Conservation (phyloP, 2,888 invertebrate species). For the Anoplius nigerrimus region DNA sequence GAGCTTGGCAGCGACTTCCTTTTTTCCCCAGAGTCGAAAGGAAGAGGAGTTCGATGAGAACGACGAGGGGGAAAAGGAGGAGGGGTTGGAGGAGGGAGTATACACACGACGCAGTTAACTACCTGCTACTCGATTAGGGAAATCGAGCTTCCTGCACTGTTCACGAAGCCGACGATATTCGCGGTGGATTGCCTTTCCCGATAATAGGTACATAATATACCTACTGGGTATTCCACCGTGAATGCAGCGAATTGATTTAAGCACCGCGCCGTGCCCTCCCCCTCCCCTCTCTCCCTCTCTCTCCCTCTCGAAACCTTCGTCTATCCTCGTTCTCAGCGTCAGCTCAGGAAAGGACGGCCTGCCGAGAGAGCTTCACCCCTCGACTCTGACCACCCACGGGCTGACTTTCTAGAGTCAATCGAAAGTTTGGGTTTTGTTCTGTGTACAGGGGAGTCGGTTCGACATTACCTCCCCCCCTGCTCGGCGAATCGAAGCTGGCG, state of each 20-base stretch:
- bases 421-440: conserved; percentile 48
- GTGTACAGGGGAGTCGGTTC: too few relatives aligned
- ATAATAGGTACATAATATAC: conserved; percentile 60
- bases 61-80: neutral
- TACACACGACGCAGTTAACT: conserved; percentile 39
- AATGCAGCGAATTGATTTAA: conserved; percentile 60
- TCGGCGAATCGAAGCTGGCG: too few relatives aligned
- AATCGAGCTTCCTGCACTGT: conserved; percentile 48
- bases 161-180: conserved; percentile 51
- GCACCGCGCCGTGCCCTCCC: conserved; percentile 17
- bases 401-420: conserved; percentile 54
- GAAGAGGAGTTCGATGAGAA: too few relatives aligned
- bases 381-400: conserved; percentile 39
- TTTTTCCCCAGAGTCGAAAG: neutral
- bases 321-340: conserved; percentile 7
- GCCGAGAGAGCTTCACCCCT: conserved; percentile 43
- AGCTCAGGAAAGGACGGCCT: conserved; percentile 12
- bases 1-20: too few relatives aligned
- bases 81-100: neutral
- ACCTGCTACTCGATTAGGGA: conserved; percentile 53
- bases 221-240: conserved; percentile 55
- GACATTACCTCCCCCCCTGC: too few relatives aligned
- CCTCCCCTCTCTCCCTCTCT: conserved; percentile 27
- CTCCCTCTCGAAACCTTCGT: neutral
- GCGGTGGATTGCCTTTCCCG: conserved; percentile 53